Evolutionary conservation across 2,113 vertebrate species (phyloP).

Genomic region (Oncorhynchus nerka): DNA sequence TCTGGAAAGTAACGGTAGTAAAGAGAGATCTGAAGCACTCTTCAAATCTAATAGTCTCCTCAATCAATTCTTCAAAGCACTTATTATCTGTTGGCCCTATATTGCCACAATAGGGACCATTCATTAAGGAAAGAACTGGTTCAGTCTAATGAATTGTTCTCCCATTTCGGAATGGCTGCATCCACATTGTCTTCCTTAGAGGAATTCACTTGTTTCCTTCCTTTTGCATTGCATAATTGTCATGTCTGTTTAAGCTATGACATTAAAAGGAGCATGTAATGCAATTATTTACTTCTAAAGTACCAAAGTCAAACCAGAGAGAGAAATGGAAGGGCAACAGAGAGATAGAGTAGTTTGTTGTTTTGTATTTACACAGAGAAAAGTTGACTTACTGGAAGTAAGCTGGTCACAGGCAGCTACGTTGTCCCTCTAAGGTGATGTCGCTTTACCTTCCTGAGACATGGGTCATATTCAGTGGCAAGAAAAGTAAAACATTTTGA

Average conservation of each 20-base stretch:
- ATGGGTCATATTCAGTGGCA: too few relatives aligned
- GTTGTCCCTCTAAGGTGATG: background rate
- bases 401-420: background rate
- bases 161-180: background rate
- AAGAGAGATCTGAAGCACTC: background rate
- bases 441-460: background rate
- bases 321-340: background rate
- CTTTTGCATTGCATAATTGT: background rate
- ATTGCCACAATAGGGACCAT: background rate
- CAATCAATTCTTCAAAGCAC: background rate
- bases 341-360: background rate
- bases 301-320: background rate
- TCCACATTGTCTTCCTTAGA: background rate
- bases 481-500: too few relatives aligned
- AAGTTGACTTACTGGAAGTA: background rate
- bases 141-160: constrained; percentile 1
- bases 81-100: background rate
- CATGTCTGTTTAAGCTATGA: background rate
- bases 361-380: background rate
- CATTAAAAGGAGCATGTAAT: background rate
- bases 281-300: background rate
- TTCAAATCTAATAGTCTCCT: background rate
- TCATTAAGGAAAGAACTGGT: background rate
- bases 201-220: background rate
- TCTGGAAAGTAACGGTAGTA: too few relatives aligned